Evolutionary conservation across 2,797 vertebrate species (phyloP), one percentile per base, ranked within the genome.

Genomic region (Salmo trutta): DNA sequence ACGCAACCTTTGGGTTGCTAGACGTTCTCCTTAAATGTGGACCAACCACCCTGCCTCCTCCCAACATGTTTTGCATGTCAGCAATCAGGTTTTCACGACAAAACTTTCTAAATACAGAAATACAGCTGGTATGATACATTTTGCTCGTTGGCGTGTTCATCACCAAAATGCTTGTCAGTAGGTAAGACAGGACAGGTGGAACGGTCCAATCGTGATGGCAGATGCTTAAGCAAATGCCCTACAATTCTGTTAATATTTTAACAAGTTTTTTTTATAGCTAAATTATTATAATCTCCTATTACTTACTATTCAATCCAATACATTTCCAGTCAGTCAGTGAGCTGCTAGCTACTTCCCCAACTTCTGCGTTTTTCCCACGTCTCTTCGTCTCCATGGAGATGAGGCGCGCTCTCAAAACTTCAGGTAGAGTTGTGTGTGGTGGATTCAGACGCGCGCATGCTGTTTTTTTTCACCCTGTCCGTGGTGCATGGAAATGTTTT

Each of bases 381-480:
- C 51, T 17, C 3, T 31, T 27, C 7, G 70, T 79, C 81, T 81
- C 85, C 79, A 83, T 80, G 76, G 74, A 59, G 65, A 81, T 67
- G 17, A 65, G 21, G 36, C 59, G 33, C 67, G 53, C 31, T 51
- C 27, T 33, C 52, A 19, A 62, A 24, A 24, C 21, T 24, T 62
- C 59, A 62, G n/a, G 59, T 62, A 10, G n/a, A 24, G 68, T 62
- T 52, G 16, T 1, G 41, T 12, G 53, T 65, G 59, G 21, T 59
- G 19, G 29, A 66, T 54, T 59, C 29, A 31, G 71, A 27, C 3
- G 36, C 31, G 62, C 5, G 62, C 56, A 16, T 62, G 47, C 74
- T 17, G 12, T 6, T 72, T 27, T 52, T 62, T 33, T 66, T 21
- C n/a, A 4, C 24, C 65, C 17, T 33, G 76, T 75, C 64, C 59